Base-by-base conservation (phyloP, 2,888 invertebrate species). In the Apotomis capreana region DNA sequence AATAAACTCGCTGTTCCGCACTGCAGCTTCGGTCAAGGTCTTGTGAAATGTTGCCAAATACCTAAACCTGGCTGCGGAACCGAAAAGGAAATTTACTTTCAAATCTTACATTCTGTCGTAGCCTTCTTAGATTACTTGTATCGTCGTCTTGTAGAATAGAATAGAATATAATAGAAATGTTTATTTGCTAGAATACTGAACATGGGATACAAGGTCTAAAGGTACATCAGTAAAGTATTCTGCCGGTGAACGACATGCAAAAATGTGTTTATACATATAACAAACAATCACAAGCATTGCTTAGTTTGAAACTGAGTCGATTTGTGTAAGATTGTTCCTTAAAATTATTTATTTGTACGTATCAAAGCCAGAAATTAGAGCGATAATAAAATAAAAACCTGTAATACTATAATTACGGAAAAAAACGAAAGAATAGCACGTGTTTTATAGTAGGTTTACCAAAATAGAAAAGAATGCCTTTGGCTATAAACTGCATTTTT, bases 1-100 rank as follows among this genome's bases (percentile, higher is more conserved):
- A 70, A 75, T 77, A 64, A 74, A 59, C 74, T 63, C 46, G 64
- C 60, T 37, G 68, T 70, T 63, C 69, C 75, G 75, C 69, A 65
- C 63, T 62, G 58, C 61, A 68, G 67, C n/a, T 62, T 26, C 40
- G 68, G 60, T 68, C 68, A 68, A 68, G 68, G 68, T 37, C 52
- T 60, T 51, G 26, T 59, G 52, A 52, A 58, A 68, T 44, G 59
- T 40, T 68, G 59, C 68, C 68, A 68, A 68, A 26, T 44, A 52
- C 5, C 44, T 52, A 52, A 37, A 51, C 26, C 52, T 15, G 40
- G 12, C 13, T 10, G 26, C 26, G 26, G 52, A 44, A 51, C 4
- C 49, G 46, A n/a, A 37, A 57, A 57, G 26, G n/a, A 13, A 12
- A 58, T 54, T 54, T 5, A 54, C n/a, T 13, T 5, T 26, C 26